Evolutionary conservation across 2,797 vertebrate genomes (phyloP).

Genomic region (Varecia variegata): DNA sequence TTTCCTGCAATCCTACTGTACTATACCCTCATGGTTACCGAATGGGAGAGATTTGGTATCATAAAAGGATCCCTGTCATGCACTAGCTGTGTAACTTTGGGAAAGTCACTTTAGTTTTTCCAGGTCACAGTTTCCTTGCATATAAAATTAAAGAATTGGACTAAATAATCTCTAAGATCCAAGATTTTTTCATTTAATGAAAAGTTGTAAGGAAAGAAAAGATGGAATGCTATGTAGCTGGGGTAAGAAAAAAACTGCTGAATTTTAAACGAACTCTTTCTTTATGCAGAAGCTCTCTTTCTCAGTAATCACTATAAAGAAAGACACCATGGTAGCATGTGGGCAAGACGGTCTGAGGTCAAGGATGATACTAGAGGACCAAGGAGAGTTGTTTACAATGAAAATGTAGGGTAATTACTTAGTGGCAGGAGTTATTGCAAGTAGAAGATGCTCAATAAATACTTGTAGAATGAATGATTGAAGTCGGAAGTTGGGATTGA

Average conservation of each 20-base stretch:
- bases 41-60: background rate
- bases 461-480: background rate
- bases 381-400: background rate
- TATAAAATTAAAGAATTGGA: constrained; percentile 5
- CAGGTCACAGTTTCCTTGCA: background rate
- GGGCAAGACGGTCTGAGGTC: background rate
- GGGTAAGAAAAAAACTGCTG: background rate
- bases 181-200: constrained; percentile 25
- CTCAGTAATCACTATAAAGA: background rate
- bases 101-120: background rate
- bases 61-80: background rate
- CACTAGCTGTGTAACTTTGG: background rate
- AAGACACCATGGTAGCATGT: background rate
- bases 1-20: background rate
- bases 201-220: constrained; percentile 15
- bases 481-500: background rate
- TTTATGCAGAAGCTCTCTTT: background rate
- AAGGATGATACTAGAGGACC: background rate
- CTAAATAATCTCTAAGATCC: background rate
- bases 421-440: background rate
- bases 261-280: background rate
- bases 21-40: background rate
- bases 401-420: background rate
- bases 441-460: background rate
- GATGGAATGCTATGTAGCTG: background rate